phyloP scores from a whole-genome alignment of 2,888 invertebrate species.

The Archips xylosteana region DNA sequence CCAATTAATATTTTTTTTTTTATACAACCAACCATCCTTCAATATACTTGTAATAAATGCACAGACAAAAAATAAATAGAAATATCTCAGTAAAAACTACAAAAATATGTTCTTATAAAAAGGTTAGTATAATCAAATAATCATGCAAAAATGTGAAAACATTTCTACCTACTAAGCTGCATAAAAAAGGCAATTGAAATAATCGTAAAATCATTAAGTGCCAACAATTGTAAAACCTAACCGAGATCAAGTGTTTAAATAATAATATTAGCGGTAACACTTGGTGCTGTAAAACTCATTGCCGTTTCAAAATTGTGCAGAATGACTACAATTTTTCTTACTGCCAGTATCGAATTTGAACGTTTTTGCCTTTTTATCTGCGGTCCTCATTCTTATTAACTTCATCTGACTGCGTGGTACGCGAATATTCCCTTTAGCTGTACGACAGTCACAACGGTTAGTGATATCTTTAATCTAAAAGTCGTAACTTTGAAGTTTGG shows the following conservation, averaged over 20 bases:
- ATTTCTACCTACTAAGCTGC: slow-evolving; percentile 37
- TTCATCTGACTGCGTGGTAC: slow-evolving; percentile 86
- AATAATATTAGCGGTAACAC: slow-evolving; percentile 57
- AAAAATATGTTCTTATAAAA: background rate
- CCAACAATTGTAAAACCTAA: slow-evolving; percentile 47
- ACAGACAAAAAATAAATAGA: background rate
- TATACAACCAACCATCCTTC: too few species aligned
- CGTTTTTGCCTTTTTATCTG: slow-evolving; percentile 84
- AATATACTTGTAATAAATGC: too few species aligned
- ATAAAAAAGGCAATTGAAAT: slow-evolving; percentile 7
- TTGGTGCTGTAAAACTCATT: slow-evolving; percentile 64
- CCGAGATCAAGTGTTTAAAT: slow-evolving; percentile 56
- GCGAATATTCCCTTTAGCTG: slow-evolving; percentile 78
- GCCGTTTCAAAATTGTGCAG: slow-evolving; percentile 47
- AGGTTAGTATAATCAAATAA: slow-evolving; percentile 32
- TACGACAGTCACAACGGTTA: slow-evolving; percentile 63
- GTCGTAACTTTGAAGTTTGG: background rate
- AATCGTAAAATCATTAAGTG: slow-evolving; percentile 33
- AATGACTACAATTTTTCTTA: slow-evolving; percentile 66
- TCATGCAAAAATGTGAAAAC: slow-evolving; percentile 44
- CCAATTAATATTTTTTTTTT: too few species aligned
- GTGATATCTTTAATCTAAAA: slow-evolving; percentile 46
- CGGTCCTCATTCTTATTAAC: slow-evolving; percentile 87
- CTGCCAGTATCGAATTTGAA: slow-evolving; percentile 88
- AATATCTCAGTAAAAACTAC: background rate